A percentile compares a stretch with the other conserved stretches of the same genome.
Evolutionary conservation across 2,888 invertebrate genomes (phyloP).

Genomic region (Spilosoma lubricipeda): DNA sequence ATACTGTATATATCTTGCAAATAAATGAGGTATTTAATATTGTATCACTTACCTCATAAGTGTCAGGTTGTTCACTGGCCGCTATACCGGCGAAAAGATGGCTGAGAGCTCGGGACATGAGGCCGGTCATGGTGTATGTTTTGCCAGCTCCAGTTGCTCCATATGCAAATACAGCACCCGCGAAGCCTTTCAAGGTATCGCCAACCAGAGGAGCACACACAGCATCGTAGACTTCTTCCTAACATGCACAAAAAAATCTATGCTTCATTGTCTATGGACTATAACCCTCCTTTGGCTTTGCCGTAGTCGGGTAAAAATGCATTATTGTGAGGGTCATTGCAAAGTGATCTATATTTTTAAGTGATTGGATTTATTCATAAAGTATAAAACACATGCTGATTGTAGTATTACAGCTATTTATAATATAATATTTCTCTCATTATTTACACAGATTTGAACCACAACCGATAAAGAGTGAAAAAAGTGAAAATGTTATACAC

Average conservation of each 20-base stretch:
- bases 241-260: constrained; percentile 13
- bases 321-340: neutral
- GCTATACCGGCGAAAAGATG: constrained; percentile 92
- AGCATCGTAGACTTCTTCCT: constrained; percentile 93
- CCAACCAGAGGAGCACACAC: constrained; percentile 95
- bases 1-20: neutral
- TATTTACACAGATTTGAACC: too few relatives aligned
- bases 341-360: neutral
- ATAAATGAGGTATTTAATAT: neutral
- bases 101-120: constrained; percentile 94
- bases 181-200: constrained; percentile 95
- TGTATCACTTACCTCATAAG: constrained; percentile 85
- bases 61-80: constrained; percentile 85
- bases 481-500: neutral
- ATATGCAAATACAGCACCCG: constrained; percentile 98
- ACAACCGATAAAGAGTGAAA: too few relatives aligned
- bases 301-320: too few relatives aligned
- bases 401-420: too few relatives aligned
- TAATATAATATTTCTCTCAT: too few relatives aligned
- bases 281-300: too few relatives aligned
- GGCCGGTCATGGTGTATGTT: constrained; percentile 97
- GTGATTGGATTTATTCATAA: neutral
- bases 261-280: neutral
- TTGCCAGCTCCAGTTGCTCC: constrained; percentile 97
- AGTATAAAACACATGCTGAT: too few relatives aligned